These are phyloP conservation scores for Cebus imitator DNA, from an alignment of 2,113 vertebrate genomes.

Conservation along the genomic window DNA sequence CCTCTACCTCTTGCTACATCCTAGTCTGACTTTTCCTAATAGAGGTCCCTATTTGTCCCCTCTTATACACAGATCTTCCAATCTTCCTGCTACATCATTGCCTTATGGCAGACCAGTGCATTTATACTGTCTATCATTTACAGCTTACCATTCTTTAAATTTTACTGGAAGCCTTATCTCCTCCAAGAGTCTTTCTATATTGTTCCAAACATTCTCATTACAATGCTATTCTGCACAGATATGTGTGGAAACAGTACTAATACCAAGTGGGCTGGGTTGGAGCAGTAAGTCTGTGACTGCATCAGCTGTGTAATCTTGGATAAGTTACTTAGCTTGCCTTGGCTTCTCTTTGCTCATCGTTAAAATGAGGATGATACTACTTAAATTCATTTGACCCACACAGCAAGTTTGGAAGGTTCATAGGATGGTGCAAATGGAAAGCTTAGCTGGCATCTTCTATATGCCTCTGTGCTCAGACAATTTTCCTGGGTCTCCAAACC, in stretches of 20 bases:
- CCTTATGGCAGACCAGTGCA: background rate
- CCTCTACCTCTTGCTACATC: background rate
- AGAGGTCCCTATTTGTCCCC: background rate
- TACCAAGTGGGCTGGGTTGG: background rate
- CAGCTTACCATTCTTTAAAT: background rate
- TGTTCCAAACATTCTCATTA: background rate
- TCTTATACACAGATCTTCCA: background rate
- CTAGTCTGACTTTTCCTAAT: background rate
- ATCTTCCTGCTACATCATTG: background rate
- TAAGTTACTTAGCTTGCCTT: background rate
- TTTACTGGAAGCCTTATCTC: background rate
- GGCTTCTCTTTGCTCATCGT: background rate
- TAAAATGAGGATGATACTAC: background rate
- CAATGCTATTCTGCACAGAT: background rate
- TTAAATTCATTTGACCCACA: background rate
- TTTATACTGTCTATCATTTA: background rate
- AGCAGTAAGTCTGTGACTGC: background rate
- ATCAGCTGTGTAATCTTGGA: background rate
- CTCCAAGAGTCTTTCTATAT: background rate
- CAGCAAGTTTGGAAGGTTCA: background rate
- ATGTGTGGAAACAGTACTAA: background rate
- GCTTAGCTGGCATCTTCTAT: background rate
- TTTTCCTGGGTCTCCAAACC: constrained; percentile 17
- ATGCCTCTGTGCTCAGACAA: constrained; percentile 49
- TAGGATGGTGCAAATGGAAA: background rate